Base-by-base conservation (phyloP, 2,888 invertebrate species). In the Rhagophthalmus giganteus region DNA sequence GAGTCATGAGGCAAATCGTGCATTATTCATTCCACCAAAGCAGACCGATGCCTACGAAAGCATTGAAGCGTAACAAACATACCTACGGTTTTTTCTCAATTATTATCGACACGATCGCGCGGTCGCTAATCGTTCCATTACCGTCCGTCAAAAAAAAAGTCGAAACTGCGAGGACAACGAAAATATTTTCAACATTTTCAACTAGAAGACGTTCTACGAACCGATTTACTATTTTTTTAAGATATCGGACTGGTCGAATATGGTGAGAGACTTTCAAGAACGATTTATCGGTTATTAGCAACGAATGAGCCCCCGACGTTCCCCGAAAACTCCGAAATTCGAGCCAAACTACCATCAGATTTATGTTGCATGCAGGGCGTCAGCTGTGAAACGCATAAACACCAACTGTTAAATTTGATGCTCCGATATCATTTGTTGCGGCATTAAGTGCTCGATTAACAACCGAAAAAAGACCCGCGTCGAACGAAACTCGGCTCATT, bases 351-450 rank as follows among this genome's bases (percentile, higher is more conserved):
- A 58, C 57, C 58, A 57, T 54, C 51, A 54, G 62, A 65, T 66
- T 66, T 65, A 65, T 66, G 59, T 62, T 57, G 58, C 61, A 58
- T 62, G 49, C 61, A 63, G n/a, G 62, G 63, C 67, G 66, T 67
- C 67, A 66, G 67, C 65, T 67, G 67, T 61, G 55, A 60, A 55
- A 59, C 60, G 65, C 62, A 60, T 65, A 64, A 66, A 64, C 63
- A 64, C 62, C 49, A 42, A 38, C 41, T 37, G 39, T 48, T 48
- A 48, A 42, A 52, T 28, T 52, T 46, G 52, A 52, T 46, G 44
- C 52, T 46, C 25, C 26, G 41, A 41, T 46, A 40, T 52, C 45
- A 46, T 41, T 52, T 52, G 51, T 45, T 40, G 39, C 25, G 44
- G 38, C 39, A 46, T 46, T 46, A 46, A 46, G 39, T 40, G 41